Evolutionary conservation across 2,797 vertebrate species (phyloP), one percentile per base, ranked within the genome.

Genomic region (Chromobotia macracanthus): DNA sequence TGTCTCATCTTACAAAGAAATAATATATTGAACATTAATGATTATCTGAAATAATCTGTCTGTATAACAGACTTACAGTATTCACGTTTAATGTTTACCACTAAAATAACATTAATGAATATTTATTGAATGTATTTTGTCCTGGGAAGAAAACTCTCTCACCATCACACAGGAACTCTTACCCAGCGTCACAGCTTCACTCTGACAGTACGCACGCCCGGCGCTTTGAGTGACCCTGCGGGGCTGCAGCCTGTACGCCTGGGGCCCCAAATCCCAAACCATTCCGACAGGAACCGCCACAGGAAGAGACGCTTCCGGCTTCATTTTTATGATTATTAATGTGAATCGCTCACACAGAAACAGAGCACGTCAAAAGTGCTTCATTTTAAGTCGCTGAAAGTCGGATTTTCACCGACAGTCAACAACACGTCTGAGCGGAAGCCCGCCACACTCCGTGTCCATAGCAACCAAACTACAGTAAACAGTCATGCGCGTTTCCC

Each of bases 171-270:
- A 56, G 8, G 18, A 0, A 2, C 23, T 44, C 64, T 80, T 11
- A 80, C 80, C 72, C 13, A 6, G 25, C 0, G 15, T 31, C 13
- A 61, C 25, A 7, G 87, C 82, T 48, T 77, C 68, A 66, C 74
- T 82, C 19, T 68, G 79, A 23, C 77, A 61, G 75, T 73, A 69
- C 1, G 64, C 41, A 48, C 72, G n/a, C 15, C 79, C 84, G 1
- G 87, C 81, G 65, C 87, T 91, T 76, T 86, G 89, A 66, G 82
- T 83, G 55, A 80, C 86, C 72, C 89, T 92, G 72, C 77, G 80
- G 9, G 84, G 72, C 86, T 91, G 94, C 79, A 87, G 80, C 84
- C 92, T 92, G 82, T 83, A 64, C 51, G 83, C 82, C 71, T 89
- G 91, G 79, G 89, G 18, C 78, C 86, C 87, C 81, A 84, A 56